Evolutionary conservation across 2,888 invertebrate species (phyloP), one percentile per base, ranked within the genome.

Genomic region (Opisthograptis luteolata): DNA sequence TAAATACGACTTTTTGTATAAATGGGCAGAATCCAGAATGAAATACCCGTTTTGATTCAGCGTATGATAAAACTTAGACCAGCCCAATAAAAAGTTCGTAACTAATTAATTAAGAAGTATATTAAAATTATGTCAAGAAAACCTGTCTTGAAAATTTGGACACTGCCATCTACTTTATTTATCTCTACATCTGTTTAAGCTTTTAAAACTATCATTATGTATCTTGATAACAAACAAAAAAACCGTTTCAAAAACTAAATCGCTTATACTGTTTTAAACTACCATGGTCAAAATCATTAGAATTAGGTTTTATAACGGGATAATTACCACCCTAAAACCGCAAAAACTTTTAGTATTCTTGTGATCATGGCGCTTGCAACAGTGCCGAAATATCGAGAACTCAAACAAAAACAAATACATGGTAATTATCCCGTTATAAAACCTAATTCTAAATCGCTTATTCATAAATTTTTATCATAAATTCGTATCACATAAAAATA

Each of bases 41-140:
- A 25, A 28, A 13, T 27, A 27, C 13, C 9, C 4, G 19, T 45
- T 45, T 32, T 13, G 39, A 47, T 30, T 22, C 12, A 47, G 27
- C 8, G 22, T 28, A 2, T 17, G 41, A 35, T 47, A 35, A 41
- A 35, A 35, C 27, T 34, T 34, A 39, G 39, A 40, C 6, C 17
- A 34, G 19, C 13, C 8, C 25, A 36, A 25, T 17, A 8, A 39
- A 42, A 37, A 32, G 22, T 12, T 32, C 20, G 32, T 15, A 22
- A 34, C 32, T 50, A 50, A 50, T 50, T 50, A 43, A 50, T 50
- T 50, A 44, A 43, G 39, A 49, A 49, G 34, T 43, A 39, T 43
- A 39, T 40, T 31, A 43, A 44, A 42, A 50, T 44, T 24, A 40
- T 40, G 31, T 50, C 34, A 22, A 20, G 24, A 14, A n/a, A 49